Conservation (phyloP, 2,888 invertebrate genomes). For the Teleiodes luculella region DNA sequence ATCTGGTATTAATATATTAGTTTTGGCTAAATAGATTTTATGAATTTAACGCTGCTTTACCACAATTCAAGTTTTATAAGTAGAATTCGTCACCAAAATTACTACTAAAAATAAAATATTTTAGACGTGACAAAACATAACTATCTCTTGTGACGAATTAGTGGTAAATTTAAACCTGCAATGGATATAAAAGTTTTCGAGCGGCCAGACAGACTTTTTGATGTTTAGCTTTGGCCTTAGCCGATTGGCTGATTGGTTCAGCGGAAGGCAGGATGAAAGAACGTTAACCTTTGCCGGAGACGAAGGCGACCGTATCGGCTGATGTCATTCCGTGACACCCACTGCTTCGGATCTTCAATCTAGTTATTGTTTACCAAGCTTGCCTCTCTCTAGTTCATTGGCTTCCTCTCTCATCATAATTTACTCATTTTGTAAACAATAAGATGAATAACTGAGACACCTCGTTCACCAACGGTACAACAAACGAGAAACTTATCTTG, state of each 20-base stretch:
- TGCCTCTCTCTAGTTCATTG: background rate
- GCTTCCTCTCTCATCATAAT: background rate
- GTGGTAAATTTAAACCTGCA: slow-evolving; percentile 1
- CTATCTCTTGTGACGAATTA: no score
- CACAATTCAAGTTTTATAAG: no score
- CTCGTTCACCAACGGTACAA: background rate
- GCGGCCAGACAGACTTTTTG: slow-evolving; percentile 48
- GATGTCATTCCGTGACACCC: slow-evolving; percentile 59
- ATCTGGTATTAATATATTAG: no score
- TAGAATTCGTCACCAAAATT: no score
- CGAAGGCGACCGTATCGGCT: slow-evolving; percentile 43
- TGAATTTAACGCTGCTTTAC: no score
- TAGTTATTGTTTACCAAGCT: background rate
- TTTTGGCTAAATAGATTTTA: no score
- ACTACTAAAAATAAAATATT: no score
- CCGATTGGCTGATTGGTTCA: slow-evolving; percentile 51
- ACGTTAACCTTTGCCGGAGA: slow-evolving; percentile 60
- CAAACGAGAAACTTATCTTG: slow-evolving; percentile 6
- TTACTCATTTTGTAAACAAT: background rate
- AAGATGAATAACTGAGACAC: background rate
- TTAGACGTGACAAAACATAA: no score
- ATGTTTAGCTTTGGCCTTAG: slow-evolving; percentile 46
- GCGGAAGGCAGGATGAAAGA: slow-evolving; percentile 46
- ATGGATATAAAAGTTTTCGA: slow-evolving; percentile 18
- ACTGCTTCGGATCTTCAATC: slow-evolving; percentile 26